phyloP scores from a whole-genome alignment of 2,113 vertebrate genomes.

The Scalopus aquaticus region DNA sequence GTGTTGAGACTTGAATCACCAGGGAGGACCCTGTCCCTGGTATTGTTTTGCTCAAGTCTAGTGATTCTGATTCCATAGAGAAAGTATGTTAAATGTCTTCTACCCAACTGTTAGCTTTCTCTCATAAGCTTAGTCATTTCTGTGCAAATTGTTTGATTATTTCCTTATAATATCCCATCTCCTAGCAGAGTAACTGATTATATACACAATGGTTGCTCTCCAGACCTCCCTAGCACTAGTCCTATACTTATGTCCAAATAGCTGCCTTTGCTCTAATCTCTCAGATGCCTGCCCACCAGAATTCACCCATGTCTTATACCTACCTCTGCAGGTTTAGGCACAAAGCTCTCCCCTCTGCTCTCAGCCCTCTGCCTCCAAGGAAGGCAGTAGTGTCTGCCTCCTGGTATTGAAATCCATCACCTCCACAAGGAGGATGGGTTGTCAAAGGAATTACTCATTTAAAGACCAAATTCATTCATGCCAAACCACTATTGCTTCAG shows the following conservation, averaged over 20 bases:
- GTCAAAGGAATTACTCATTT: background rate
- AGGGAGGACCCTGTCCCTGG: no score
- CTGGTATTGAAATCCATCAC: background rate
- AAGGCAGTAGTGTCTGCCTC: background rate
- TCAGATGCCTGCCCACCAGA: background rate
- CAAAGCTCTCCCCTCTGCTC: background rate
- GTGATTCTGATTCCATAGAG: background rate
- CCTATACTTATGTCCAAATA: background rate
- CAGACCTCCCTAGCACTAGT: background rate
- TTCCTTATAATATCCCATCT: background rate
- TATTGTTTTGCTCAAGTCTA: background rate
- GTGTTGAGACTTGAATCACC: no score
- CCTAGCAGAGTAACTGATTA: background rate
- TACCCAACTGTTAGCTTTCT: background rate
- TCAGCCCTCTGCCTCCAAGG: background rate
- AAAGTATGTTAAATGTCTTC: background rate
- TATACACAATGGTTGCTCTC: background rate
- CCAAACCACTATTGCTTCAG: background rate
- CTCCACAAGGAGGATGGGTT: background rate
- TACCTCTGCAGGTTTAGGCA: background rate
- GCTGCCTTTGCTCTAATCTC: background rate
- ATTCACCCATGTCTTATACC: background rate
- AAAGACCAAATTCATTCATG: background rate
- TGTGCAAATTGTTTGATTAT: background rate
- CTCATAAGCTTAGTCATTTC: background rate